phyloP scores from a whole-genome alignment of 35 echinoderm and acorn worm genomes.

The Amphiura filiformis region DNA sequence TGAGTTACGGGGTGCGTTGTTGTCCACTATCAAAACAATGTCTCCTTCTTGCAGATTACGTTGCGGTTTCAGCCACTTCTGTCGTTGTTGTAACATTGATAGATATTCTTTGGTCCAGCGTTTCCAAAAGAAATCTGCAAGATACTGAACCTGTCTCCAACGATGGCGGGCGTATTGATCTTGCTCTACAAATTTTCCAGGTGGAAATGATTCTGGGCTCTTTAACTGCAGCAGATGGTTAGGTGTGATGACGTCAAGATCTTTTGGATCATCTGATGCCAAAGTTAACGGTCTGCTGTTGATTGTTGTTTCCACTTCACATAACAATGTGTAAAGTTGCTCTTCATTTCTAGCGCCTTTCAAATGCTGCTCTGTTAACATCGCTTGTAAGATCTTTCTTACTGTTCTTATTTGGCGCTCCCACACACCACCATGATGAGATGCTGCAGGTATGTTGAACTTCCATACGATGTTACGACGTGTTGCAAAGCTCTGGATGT shows the following conservation, averaged over 20 bases:
- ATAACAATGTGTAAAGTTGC: slow-evolving; percentile 46
- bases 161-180: slow-evolving; percentile 28
- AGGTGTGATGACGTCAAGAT: slow-evolving; percentile 33
- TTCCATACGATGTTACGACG: slow-evolving; percentile 1
- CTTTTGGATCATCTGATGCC: background rate
- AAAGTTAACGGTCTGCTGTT: slow-evolving; percentile 48
- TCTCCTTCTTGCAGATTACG: slow-evolving; percentile 33
- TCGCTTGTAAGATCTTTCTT: background rate
- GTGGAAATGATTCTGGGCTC: slow-evolving; percentile 1
- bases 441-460: slow-evolving; percentile 36
- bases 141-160: slow-evolving; percentile 76
- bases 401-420: slow-evolving; percentile 32
- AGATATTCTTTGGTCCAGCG: slow-evolving; percentile 57
- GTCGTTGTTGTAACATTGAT: slow-evolving; percentile 4
- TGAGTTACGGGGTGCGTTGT: background rate
- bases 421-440: slow-evolving; percentile 35
- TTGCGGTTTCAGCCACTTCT: slow-evolving; percentile 19
- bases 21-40: slow-evolving; percentile 4
- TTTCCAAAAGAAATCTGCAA: slow-evolving; percentile 60
- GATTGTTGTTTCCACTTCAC: slow-evolving; percentile 43
- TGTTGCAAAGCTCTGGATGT: background rate
- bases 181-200: slow-evolving; percentile 3
- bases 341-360: slow-evolving; percentile 49
- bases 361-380: slow-evolving; percentile 15
- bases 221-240: slow-evolving; percentile 18